Evolutionary conservation across 2,113 vertebrate genomes (phyloP), one percentile per base, ranked within the genome.

Genomic region (Plestiodon gilberti): DNA sequence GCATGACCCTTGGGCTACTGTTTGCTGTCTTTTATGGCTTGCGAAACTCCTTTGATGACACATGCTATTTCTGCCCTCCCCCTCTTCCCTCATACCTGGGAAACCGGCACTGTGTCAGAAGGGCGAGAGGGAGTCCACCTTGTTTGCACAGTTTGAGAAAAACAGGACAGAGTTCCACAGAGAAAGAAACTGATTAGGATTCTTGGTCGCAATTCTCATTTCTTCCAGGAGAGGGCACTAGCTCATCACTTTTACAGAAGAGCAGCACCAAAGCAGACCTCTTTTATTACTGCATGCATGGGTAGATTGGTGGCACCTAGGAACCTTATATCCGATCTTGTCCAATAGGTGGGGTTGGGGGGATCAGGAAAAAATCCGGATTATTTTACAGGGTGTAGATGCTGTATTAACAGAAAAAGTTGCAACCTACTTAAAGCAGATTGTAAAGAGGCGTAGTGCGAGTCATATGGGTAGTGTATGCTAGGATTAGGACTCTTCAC

Each of bases 1-100:
- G 52, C 5, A 0, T 25, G 38, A 83, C 9, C 25, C 0, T 0
- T 38, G 48, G 91, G 91, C 88, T 89, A 89, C 93, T 91, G 91
- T 94, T 48, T 48, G 10, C 57, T 77, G 9, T 0, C 18, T 43
- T 92, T 95, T 92, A 82, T 82, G 89, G 77, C 82, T 83, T 43
- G 59, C 3, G 78, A 91, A 91, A 89, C 82, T 33, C 0, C 17
- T 55, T 91, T 94, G 93, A 93, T 87, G 78, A 40, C 10, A 57
- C 48, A 9, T 0, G 1, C 0, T 71, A 88, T 90, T 85, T 87
- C 28, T 6, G 33, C 20, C 15, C 5, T 20, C 23, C 15, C 18
- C 9, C 69, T 6, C 28, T 17, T 6, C 59, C 11, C 28, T 38
- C 30, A 28, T 14, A 4, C n/a, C 30, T 59, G n/a, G 52, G 59